phyloP scores from a whole-genome alignment of 2,113 vertebrate genomes.

The Meriones unguiculatus region DNA sequence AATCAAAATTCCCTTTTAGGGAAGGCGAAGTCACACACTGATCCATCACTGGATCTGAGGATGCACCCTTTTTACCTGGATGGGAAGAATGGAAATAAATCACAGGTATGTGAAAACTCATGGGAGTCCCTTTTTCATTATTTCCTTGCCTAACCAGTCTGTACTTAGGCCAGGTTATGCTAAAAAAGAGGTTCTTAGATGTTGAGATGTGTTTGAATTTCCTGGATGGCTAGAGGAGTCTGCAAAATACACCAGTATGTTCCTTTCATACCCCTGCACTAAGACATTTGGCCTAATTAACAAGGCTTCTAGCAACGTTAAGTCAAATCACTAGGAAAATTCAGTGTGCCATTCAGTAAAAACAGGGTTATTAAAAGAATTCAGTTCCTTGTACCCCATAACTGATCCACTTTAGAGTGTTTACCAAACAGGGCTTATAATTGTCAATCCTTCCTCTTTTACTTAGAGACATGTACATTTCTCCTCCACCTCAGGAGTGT shows the following conservation, averaged over 20 bases:
- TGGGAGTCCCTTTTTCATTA: neutral
- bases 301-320: neutral
- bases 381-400: neutral
- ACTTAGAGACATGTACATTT: neutral
- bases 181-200: slow-evolving; percentile 59
- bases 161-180: neutral
- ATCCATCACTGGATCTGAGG: neutral
- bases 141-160: slow-evolving; percentile 60
- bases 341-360: neutral
- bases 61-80: neutral
- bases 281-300: neutral
- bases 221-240: neutral
- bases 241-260: neutral
- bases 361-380: neutral
- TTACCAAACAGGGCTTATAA: slow-evolving; percentile 29
- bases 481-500: neutral
- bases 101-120: slow-evolving; percentile 5
- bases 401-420: neutral
- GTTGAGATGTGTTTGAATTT: slow-evolving; percentile 11
- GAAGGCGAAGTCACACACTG: slow-evolving; percentile 34
- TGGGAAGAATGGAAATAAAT: slow-evolving; percentile 44
- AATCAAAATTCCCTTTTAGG: slow-evolving; percentile 35
- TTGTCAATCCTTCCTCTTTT: neutral
- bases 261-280: slow-evolving; percentile 21
- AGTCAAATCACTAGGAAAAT: neutral